Percentiles rank a stretch among this genome's conserved stretches.
Conservation (phyloP, 2,113 vertebrate genomes). For the Sitta europaea region DNA sequence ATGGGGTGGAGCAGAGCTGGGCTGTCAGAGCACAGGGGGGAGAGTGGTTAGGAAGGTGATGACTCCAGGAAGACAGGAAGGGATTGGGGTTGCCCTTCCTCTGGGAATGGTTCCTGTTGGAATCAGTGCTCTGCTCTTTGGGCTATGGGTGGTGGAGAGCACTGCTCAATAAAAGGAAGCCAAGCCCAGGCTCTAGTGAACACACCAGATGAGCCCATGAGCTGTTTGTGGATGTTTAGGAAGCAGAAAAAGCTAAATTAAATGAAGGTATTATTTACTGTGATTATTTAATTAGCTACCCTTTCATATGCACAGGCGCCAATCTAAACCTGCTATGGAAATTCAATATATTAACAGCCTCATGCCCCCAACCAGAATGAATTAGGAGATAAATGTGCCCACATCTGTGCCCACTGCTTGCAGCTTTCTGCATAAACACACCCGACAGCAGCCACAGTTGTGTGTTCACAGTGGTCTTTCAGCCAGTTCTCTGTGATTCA, state of each 20-base stretch:
- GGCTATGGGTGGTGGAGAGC: neutral
- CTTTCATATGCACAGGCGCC: neutral
- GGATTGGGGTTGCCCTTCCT: neutral
- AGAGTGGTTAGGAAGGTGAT: neutral
- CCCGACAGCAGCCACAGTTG: slow-evolving; percentile 21
- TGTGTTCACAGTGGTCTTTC: slow-evolving; percentile 32
- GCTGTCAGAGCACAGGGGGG: neutral
- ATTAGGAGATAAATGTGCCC: neutral
- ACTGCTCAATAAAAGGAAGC: neutral
- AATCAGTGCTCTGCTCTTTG: neutral
- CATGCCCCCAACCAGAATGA: neutral
- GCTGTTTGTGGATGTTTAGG: neutral
- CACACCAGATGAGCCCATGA: neutral
- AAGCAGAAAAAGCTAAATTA: neutral
- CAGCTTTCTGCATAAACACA: neutral
- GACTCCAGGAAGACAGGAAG: neutral
- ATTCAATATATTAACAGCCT: neutral
- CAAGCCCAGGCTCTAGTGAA: neutral
- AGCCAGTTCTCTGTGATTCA: slow-evolving; percentile 48
- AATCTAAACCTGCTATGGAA: neutral
- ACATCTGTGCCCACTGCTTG: neutral
- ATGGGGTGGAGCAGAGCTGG: neutral
- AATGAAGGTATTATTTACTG: neutral
- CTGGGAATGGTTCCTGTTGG: neutral
- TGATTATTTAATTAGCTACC: slow-evolving; percentile 8